A percentile compares a stretch with the other conserved stretches of the same genome.
These are phyloP conservation scores for Stichodactyla helianthus DNA, from an alignment of 64 coral and sea anemone species.

Conservation along the genomic window DNA sequence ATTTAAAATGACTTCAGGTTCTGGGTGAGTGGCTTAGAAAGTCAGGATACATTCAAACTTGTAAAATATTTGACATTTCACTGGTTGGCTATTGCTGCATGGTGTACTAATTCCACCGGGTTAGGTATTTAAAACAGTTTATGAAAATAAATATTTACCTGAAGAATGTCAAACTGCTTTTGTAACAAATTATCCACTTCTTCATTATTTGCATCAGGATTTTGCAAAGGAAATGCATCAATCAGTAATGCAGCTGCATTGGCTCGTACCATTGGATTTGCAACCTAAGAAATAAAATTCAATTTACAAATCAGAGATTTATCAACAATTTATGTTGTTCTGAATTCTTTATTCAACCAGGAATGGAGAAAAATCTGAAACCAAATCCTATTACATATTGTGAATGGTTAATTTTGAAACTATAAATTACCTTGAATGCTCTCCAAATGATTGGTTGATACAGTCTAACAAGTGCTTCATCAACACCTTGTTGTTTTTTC, in stretches of 20 bases:
- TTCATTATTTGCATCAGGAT: slow-evolving; percentile 83
- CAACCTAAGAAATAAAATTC: slow-evolving; percentile 48
- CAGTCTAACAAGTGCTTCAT: slow-evolving; percentile 74
- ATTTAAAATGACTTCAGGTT: no score
- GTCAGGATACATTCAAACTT: no score
- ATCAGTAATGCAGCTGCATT: slow-evolving; percentile 85
- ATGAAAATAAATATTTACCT: slow-evolving; percentile 33
- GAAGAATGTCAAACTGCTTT: slow-evolving; percentile 92
- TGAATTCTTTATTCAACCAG: no score
- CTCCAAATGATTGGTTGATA: slow-evolving; percentile 99
- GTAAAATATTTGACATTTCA: no score
- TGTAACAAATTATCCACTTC: slow-evolving; percentile 84
- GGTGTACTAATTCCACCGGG: not conserved
- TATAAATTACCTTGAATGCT: slow-evolving; percentile 74
- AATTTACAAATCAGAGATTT: not conserved
- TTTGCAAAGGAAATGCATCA: slow-evolving; percentile 89
- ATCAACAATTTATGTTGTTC: no score
- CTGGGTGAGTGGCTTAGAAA: no score
- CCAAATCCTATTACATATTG: not conserved
- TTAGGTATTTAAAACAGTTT: not conserved
- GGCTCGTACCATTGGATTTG: slow-evolving; percentile 89
- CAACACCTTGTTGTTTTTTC: slow-evolving; percentile 92
- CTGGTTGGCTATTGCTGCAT: no score
- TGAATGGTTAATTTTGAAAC: not conserved
- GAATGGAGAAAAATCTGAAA: no score